Percentiles rank a stretch among this genome's conserved stretches.
Conservation (phyloP, 2,113 vertebrate species). For the Poecilia latipinna region DNA sequence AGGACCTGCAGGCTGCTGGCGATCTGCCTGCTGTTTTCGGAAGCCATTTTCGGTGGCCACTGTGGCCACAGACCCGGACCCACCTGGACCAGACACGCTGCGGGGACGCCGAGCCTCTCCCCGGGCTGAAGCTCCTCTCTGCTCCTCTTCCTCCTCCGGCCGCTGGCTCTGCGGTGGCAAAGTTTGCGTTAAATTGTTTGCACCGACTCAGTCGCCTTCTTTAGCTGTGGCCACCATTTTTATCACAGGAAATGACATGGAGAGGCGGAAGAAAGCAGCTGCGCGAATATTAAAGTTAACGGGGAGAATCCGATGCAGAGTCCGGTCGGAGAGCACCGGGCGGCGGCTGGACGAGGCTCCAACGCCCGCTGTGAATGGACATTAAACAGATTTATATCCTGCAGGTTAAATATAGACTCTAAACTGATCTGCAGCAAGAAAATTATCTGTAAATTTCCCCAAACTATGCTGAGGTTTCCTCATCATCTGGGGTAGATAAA, state of each 20-base stretch:
- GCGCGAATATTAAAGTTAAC: slow-evolving; percentile 58
- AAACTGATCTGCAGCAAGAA: no score
- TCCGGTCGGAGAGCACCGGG: not conserved
- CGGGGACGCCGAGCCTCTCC: slow-evolving; percentile 28
- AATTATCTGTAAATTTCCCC: no score
- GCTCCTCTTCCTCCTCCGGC: slow-evolving; percentile 3
- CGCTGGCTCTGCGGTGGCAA: slow-evolving; percentile 45
- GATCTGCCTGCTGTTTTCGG: slow-evolving; percentile 76
- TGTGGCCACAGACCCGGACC: slow-evolving; percentile 85
- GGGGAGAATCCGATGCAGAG: not conserved
- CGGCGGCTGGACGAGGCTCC: not conserved
- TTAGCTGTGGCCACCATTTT: slow-evolving; percentile 93
- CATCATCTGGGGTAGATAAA: no score
- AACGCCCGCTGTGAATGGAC: no score
- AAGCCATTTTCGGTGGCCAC: slow-evolving; percentile 90
- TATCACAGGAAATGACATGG: slow-evolving; percentile 97
- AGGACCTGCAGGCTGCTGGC: slow-evolving; percentile 67
- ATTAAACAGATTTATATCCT: no score
- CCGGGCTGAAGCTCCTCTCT: slow-evolving; percentile 11
- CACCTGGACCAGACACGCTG: slow-evolving; percentile 76
- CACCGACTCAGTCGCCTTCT: slow-evolving; percentile 83
- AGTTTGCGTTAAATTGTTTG: slow-evolving; percentile 73
- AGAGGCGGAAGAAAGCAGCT: slow-evolving; percentile 89
- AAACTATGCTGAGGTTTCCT: no score
- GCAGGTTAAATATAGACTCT: no score